A percentile compares a stretch with the other conserved stretches of the same genome.
phyloP scores from a whole-genome alignment of 2,888 invertebrate genomes.

The Xylota sylvarum region DNA sequence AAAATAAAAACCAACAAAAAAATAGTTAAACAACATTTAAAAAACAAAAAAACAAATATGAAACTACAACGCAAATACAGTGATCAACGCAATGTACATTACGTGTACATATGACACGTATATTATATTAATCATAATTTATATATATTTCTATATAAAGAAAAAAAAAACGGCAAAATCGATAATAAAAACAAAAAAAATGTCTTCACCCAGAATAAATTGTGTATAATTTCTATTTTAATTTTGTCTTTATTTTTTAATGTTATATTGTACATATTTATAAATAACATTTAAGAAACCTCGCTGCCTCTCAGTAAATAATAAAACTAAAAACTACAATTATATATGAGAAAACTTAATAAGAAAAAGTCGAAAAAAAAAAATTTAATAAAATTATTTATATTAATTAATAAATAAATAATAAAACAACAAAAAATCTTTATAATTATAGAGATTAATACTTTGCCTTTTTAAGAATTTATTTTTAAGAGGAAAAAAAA shows the following conservation, averaged over 20 bases:
- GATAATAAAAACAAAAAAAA: slow-evolving; percentile 33
- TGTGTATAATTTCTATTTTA: slow-evolving; percentile 73
- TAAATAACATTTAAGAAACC: slow-evolving; percentile 79
- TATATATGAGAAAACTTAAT: slow-evolving; percentile 72
- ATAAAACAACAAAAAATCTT: slow-evolving; percentile 30
- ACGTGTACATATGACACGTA: slow-evolving; percentile 65
- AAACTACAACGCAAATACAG: slow-evolving; percentile 11
- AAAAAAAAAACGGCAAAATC: no score
- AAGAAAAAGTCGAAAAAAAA: slow-evolving; percentile 39
- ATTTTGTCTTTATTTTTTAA: slow-evolving; percentile 51
- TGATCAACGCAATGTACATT: slow-evolving; percentile 49
- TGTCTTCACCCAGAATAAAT: slow-evolving; percentile 48
- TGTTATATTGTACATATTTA: slow-evolving; percentile 72
- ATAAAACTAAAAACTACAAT: slow-evolving; percentile 39
- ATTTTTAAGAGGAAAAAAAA: slow-evolving; percentile 52
- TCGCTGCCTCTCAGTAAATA: slow-evolving; percentile 84
- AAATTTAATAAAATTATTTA: slow-evolving; percentile 63
- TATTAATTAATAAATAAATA: slow-evolving; percentile 59
- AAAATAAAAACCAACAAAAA: slow-evolving; percentile 7
- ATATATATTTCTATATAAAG: slow-evolving; percentile 39
- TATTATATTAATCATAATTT: slow-evolving; percentile 61
- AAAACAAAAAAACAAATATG: slow-evolving; percentile 1
- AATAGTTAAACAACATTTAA: no score
- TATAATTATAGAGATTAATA: slow-evolving; percentile 59
- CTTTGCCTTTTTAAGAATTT: slow-evolving; percentile 60